Percentiles rank a stretch among this genome's conserved stretches.
Conservation (phyloP, 2,113 vertebrate genomes). For the Caracal caracal region DNA sequence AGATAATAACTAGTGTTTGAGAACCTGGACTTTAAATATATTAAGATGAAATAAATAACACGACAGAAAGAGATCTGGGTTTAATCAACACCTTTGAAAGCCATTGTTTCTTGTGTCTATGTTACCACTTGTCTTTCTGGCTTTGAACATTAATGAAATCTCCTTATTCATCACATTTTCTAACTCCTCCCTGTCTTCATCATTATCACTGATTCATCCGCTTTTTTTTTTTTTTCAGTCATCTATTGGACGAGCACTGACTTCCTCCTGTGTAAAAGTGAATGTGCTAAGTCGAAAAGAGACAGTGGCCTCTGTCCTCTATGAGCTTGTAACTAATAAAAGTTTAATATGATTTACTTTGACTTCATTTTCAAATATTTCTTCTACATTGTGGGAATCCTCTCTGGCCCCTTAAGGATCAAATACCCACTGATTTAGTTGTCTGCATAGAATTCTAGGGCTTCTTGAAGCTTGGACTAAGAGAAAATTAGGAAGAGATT, state of each 20-base stretch:
- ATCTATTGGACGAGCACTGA: background rate
- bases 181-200: background rate
- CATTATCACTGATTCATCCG: background rate
- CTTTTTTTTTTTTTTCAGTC: background rate
- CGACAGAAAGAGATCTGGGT: background rate
- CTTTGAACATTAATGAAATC: background rate
- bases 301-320: no score
- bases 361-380: background rate
- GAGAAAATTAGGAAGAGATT: background rate
- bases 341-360: background rate
- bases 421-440: background rate
- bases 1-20: background rate
- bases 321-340: background rate
- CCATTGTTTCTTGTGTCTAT: background rate
- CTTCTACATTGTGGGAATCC: background rate
- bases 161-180: background rate
- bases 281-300: background rate
- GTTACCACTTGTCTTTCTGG: no score
- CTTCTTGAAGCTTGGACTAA: background rate
- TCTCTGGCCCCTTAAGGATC: background rate
- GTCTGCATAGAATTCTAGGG: background rate
- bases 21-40: background rate
- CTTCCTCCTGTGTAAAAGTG: background rate
- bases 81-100: background rate
- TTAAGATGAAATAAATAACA: background rate